A percentile compares a stretch with the other conserved stretches of the same genome.
Conservation (phyloP, 2,888 invertebrate species). For the Ceraclea dissimilis region DNA sequence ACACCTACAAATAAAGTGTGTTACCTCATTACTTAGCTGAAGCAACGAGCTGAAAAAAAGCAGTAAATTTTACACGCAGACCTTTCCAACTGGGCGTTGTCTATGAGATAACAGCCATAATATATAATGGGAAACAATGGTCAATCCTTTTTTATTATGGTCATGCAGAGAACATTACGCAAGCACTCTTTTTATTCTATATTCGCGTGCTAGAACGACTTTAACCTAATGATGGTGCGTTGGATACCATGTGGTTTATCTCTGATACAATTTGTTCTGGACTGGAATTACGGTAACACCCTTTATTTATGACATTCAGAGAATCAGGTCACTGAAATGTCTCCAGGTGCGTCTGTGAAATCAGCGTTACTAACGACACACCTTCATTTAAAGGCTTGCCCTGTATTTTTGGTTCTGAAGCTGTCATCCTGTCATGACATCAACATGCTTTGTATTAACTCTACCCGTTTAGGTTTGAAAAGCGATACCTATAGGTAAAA, state of each 20-base stretch:
- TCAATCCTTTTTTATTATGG: background rate
- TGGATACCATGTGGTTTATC: slow-evolving; percentile 3
- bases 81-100: background rate
- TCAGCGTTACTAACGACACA: slow-evolving; percentile 2
- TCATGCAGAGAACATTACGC: background rate
- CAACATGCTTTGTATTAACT: no score
- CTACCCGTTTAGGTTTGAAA: no score
- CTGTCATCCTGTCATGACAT: background rate
- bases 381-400: background rate
- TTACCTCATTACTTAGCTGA: no score
- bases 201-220: slow-evolving; percentile 16
- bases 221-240: slow-evolving; percentile 13
- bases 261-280: slow-evolving; percentile 4
- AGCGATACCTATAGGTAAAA: no score
- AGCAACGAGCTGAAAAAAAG: no score
- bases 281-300: slow-evolving; percentile 18
- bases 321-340: slow-evolving; percentile 21
- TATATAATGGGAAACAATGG: background rate
- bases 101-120: background rate
- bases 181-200: slow-evolving; percentile 4
- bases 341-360: slow-evolving; percentile 5
- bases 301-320: slow-evolving; percentile 17
- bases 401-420: background rate
- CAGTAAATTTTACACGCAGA: no score
- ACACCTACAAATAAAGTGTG: no score